Evolutionary conservation across 2,113 vertebrate genomes (phyloP).

Genomic region (Coregonus clupeaformis): DNA sequence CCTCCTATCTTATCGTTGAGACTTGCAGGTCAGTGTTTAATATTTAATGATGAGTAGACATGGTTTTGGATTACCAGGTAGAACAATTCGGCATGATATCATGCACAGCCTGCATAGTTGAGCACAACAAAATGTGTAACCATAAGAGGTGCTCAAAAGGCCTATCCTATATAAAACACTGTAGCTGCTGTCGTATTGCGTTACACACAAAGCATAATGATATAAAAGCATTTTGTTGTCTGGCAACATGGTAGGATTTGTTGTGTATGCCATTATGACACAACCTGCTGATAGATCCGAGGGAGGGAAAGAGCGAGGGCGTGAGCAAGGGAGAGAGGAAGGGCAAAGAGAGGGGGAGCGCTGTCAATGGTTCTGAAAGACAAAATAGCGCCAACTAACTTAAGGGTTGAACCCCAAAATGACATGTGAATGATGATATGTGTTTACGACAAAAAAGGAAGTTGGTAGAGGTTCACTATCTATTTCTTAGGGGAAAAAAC

Average conservation of each 20-base stretch:
- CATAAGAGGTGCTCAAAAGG: neutral
- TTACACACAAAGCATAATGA: neutral
- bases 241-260: neutral
- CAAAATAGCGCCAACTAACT: too few relatives aligned
- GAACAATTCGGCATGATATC: constrained; percentile 8
- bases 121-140: neutral
- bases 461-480: too few relatives aligned
- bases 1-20: constrained; percentile 1
- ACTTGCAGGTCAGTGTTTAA: constrained; percentile 44
- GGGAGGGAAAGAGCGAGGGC: neutral
- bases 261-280: neutral
- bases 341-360: neutral
- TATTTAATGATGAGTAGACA: constrained; percentile 51
- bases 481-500: neutral
- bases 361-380: constrained; percentile 43
- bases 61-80: constrained; percentile 58
- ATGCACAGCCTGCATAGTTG: neutral
- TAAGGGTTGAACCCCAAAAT: constrained; percentile 10
- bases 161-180: neutral
- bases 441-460: neutral
- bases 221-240: neutral
- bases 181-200: neutral
- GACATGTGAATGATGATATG: neutral
- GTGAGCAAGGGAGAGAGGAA: neutral
- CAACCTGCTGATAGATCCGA: neutral